Conservation (phyloP, 1,140 invertebrate genomes). For the Hydropsyche tenuis region DNA sequence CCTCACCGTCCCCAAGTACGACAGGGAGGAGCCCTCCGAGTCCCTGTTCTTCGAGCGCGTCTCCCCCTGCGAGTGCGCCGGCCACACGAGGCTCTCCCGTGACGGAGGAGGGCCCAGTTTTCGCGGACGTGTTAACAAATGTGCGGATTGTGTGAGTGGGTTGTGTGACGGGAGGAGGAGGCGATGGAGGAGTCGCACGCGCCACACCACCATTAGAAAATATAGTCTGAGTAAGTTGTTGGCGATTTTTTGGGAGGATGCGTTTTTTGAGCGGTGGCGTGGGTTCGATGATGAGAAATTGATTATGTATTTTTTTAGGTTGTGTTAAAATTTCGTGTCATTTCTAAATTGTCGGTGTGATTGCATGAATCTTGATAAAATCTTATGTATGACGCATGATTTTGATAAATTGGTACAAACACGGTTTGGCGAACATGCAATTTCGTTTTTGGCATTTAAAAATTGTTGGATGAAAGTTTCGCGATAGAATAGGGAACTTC, state of each 20-base stretch:
- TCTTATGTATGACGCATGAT: no score
- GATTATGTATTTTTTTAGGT: no score
- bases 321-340: no score
- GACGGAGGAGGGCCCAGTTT: not conserved
- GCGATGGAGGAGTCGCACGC: slow-evolving; percentile 39
- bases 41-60: no score
- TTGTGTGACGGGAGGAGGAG: slow-evolving; percentile 37
- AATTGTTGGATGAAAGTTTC: no score
- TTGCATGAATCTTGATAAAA: no score
- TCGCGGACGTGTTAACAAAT: not conserved
- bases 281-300: no score
- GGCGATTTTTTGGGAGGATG: not conserved
- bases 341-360: no score
- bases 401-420: no score
- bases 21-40: not conserved
- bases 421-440: no score
- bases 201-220: not conserved
- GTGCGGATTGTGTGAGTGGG: not conserved
- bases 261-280: not conserved
- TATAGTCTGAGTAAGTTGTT: slow-evolving; percentile 10
- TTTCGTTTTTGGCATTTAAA: no score
- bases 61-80: not conserved
- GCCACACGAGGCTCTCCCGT: not conserved
- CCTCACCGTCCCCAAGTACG: slow-evolving; percentile 36
- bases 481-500: no score